These are phyloP conservation scores for Epinotia nisella DNA, from an alignment of 2,888 invertebrate genomes.

Conservation along the genomic window DNA sequence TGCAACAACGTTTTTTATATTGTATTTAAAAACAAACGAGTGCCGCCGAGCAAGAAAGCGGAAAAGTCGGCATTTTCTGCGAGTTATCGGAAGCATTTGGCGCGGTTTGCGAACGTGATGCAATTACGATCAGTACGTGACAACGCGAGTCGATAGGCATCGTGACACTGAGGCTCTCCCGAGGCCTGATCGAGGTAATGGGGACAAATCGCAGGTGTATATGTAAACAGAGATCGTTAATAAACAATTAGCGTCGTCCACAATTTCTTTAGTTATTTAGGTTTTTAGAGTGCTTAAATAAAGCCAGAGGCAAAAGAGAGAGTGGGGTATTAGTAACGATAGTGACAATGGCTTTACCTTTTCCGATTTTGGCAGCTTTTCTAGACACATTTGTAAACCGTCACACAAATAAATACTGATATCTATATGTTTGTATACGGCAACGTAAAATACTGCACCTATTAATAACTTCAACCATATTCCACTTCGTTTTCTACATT, in stretches of 20 bases:
- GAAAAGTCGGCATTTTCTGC: constrained; percentile 58
- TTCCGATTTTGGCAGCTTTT: background rate
- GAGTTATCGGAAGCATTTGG: constrained; percentile 52
- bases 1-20: constrained; percentile 20
- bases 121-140: constrained; percentile 59
- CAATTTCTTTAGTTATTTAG: constrained; percentile 2
- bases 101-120: constrained; percentile 60
- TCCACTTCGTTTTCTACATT: background rate
- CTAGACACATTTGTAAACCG: too few relatives aligned
- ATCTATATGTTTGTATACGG: too few relatives aligned
- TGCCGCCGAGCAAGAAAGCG: constrained; percentile 62
- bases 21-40: constrained; percentile 49
- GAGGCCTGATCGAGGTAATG: constrained; percentile 56
- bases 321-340: background rate
- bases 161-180: constrained; percentile 48
- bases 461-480: background rate
- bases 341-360: background rate
- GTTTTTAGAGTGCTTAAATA: constrained; percentile 1
- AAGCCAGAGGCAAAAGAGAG: background rate
- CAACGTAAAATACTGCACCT: too few relatives aligned
- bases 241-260: constrained; percentile 31
- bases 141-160: constrained; percentile 47
- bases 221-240: constrained; percentile 34
- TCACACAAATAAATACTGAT: too few relatives aligned
- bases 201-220: constrained; percentile 49